Percentiles rank a stretch among this genome's conserved stretches.
These are phyloP conservation scores for Oscheius onirici DNA, from an alignment of 2,888 invertebrate genomes.

Conservation along the genomic window DNA sequence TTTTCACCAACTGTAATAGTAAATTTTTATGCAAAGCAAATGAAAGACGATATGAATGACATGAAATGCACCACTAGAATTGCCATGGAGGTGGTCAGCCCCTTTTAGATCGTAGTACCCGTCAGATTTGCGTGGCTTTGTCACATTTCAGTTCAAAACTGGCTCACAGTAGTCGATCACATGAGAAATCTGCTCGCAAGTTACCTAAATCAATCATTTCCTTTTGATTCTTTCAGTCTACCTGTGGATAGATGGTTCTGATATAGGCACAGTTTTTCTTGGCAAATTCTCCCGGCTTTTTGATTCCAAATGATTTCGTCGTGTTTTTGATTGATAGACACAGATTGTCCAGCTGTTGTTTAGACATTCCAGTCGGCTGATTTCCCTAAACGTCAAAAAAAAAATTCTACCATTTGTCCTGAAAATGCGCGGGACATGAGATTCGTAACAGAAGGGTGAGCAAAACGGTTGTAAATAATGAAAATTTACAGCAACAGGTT, in stretches of 20 bases:
- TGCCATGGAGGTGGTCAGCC: not conserved
- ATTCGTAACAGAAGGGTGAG: too few species aligned
- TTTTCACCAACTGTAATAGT: not conserved
- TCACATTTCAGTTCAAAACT: not conserved
- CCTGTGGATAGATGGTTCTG: conserved; percentile 44
- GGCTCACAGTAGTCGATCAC: conserved; percentile 38
- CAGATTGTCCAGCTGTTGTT: conserved; percentile 18
- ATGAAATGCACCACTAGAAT: not conserved
- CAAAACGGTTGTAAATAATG: not conserved
- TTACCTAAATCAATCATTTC: conserved; percentile 37
- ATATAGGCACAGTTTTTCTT: conserved; percentile 48
- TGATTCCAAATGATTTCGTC: conserved; percentile 48
- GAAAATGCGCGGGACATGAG: too few species aligned
- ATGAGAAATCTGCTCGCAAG: conserved; percentile 45
- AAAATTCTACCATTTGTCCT: too few species aligned
- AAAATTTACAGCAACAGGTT: not conserved
- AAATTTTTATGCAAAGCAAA: not conserved
- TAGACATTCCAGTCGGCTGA: not conserved
- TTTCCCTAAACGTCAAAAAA: not conserved
- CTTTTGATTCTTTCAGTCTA: not conserved
- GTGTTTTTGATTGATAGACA: conserved; percentile 5
- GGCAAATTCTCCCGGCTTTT: conserved; percentile 40
- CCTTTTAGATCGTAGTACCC: conserved; percentile 24
- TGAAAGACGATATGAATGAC: not conserved
- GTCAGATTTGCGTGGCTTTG: not conserved